Percentiles rank a stretch among this genome's conserved stretches.
Conservation (phyloP, 1,140 invertebrate species). For the Drosophila mayri region DNA sequence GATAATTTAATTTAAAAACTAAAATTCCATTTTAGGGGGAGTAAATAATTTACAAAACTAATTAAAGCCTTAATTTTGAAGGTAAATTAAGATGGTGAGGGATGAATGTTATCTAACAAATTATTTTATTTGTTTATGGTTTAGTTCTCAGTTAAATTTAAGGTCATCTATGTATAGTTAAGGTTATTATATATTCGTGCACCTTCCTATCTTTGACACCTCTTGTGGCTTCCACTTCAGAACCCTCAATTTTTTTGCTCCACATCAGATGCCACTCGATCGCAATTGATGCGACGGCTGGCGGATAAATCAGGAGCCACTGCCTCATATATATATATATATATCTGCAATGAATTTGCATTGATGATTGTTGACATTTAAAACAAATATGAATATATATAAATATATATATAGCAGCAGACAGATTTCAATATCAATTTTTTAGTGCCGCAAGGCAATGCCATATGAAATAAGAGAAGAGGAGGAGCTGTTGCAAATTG, state of each 20-base stretch:
- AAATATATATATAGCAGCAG: constrained; percentile 16
- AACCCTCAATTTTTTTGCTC: not conserved
- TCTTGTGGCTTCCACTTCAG: constrained; percentile 20
- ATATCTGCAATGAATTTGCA: constrained; percentile 68
- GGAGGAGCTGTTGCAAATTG: constrained; percentile 41
- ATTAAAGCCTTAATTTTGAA: not conserved
- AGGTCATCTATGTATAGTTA: not conserved
- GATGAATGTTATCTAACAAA: too few species aligned
- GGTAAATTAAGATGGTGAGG: not conserved
- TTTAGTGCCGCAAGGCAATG: constrained; percentile 38
- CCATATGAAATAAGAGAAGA: not conserved
- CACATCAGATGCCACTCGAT: constrained; percentile 29
- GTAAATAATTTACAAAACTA: constrained; percentile 2
- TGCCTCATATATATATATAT: constrained; percentile 24
- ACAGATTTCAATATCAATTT: constrained; percentile 32
- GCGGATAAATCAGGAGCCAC: constrained; percentile 47
- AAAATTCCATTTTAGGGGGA: constrained; percentile 2
- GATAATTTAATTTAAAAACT: constrained; percentile 30
- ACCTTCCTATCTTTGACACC: not conserved
- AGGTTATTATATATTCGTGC: not conserved
- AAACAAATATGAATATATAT: constrained; percentile 71
- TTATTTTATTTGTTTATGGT: too few species aligned
- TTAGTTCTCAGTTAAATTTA: not conserved
- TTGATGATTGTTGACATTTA: constrained; percentile 82
- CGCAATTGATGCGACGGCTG: constrained; percentile 43